phyloP scores from a whole-genome alignment of 1,140 invertebrate species.

The Pectinophora gossypiella region DNA sequence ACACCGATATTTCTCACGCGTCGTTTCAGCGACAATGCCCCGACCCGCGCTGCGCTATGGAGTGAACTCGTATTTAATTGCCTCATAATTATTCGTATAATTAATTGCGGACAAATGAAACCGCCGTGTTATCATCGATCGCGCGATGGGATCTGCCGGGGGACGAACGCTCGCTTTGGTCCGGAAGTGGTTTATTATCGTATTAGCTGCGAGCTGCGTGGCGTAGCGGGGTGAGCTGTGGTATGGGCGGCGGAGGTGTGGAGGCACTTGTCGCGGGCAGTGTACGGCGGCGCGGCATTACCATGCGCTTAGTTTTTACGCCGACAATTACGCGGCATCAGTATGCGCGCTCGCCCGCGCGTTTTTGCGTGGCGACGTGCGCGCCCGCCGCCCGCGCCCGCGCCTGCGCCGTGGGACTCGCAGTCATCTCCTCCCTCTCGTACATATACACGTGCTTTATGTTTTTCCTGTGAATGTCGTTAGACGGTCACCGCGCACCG shows the following conservation, averaged over 20 bases:
- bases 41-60: background rate
- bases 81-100: background rate
- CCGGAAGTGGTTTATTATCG: too few relatives aligned
- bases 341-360: conserved; percentile 55
- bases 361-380: conserved; percentile 19
- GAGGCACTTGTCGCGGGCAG: background rate
- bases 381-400: background rate
- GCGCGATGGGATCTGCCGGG: background rate
- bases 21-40: background rate
- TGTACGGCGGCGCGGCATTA: conserved; percentile 52
- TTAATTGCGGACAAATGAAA: background rate
- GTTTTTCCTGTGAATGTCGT: background rate
- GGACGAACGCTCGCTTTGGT: background rate
- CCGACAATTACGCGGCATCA: conserved; percentile 61
- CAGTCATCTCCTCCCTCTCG: background rate
- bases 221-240: background rate
- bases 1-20: background rate
- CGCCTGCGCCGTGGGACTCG: conserved; percentile 16
- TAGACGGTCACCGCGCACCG: background rate
- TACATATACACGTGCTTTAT: background rate
- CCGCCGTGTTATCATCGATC: background rate
- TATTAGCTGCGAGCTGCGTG: background rate
- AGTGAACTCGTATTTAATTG: background rate
- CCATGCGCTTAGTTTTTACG: conserved; percentile 57
- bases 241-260: background rate